Evolutionary conservation across 2,888 invertebrate genomes (phyloP).

Genomic region (Galerucella calmariensis): DNA sequence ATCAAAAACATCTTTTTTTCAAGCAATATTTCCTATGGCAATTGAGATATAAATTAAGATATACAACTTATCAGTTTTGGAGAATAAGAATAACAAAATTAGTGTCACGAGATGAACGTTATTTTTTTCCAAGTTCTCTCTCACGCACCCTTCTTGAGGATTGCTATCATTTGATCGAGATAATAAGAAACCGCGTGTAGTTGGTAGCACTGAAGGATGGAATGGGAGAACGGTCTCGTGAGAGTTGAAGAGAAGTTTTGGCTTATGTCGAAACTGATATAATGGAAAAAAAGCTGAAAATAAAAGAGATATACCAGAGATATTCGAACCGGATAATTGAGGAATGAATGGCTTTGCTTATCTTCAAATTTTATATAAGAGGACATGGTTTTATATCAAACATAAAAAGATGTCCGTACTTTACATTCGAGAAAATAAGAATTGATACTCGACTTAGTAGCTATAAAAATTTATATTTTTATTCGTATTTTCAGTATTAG

Average conservation of each 20-base stretch:
- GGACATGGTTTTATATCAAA: not conserved
- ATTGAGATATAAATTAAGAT: too few relatives aligned
- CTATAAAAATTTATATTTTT: too few relatives aligned
- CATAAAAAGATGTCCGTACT: not conserved
- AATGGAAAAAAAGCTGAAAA: slow-evolving; percentile 12
- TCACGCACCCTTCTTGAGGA: not conserved
- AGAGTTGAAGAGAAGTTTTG: slow-evolving; percentile 7
- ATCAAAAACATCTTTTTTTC: too few relatives aligned
- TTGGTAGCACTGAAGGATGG: slow-evolving; percentile 3
- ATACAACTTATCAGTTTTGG: too few relatives aligned
- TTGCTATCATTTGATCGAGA: slow-evolving; percentile 15
- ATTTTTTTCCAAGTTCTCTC: not conserved
- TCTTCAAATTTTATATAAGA: slow-evolving; percentile 5
- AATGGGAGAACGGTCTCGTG: not conserved
- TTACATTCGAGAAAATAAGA: not conserved
- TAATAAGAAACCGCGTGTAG: slow-evolving; percentile 17
- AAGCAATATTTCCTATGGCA: too few relatives aligned
- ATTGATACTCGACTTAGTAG: not conserved
- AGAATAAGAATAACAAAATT: too few relatives aligned
- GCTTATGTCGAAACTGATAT: slow-evolving; percentile 15
- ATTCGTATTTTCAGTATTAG: too few relatives aligned
- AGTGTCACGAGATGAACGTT: too few relatives aligned
- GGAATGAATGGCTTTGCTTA: not conserved
- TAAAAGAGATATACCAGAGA: slow-evolving; percentile 12
- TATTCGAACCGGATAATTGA: not conserved